A percentile compares a stretch with the other conserved stretches of the same genome.
Evolutionary conservation across 2,797 vertebrate species (phyloP).

Genomic region (Synaphobranchus kaupii): DNA sequence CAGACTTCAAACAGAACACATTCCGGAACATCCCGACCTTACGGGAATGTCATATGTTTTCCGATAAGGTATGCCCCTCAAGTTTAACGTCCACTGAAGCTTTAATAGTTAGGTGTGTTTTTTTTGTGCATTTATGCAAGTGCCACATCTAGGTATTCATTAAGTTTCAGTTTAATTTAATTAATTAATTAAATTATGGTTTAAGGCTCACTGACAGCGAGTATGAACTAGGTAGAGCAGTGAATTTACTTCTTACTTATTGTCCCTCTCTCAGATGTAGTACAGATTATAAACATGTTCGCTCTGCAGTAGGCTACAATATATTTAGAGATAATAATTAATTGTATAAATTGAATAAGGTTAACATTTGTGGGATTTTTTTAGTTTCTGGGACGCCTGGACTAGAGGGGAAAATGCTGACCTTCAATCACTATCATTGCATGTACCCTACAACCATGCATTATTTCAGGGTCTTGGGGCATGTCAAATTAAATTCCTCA

Average conservation of each 20-base stretch:
- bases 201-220: neutral
- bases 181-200: neutral
- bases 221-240: neutral
- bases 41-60: neutral
- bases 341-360: neutral
- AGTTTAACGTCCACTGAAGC: neutral
- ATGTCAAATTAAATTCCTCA: neutral
- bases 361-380: neutral
- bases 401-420: neutral
- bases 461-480: neutral
- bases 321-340: neutral
- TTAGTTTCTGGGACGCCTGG: neutral
- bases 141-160: neutral
- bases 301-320: neutral
- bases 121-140: neutral
- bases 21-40: neutral
- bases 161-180: neutral
- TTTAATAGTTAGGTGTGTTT: neutral
- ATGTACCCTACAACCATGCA: neutral
- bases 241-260: neutral
- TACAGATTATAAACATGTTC: neutral
- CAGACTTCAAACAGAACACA: neutral
- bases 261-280: neutral
- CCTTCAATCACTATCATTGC: neutral
- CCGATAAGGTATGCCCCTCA: neutral